These are phyloP conservation scores for Elgaria multicarinata DNA, from an alignment of 2,113 vertebrate genomes.

Conservation along the genomic window DNA sequence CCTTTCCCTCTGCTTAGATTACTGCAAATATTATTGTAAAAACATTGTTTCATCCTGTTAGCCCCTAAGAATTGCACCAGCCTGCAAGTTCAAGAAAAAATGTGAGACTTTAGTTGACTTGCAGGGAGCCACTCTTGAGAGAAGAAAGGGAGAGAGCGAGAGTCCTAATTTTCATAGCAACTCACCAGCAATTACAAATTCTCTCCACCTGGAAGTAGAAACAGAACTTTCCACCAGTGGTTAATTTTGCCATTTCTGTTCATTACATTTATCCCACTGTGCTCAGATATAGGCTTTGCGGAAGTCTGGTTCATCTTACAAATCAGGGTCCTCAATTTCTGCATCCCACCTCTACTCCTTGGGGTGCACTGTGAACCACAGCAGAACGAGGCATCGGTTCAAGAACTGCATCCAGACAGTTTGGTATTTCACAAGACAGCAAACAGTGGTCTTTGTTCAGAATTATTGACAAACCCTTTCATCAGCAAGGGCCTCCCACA, in stretches of 20 bases:
- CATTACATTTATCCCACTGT: neutral
- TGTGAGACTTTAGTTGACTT: neutral
- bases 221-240: neutral
- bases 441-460: neutral
- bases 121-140: neutral
- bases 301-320: neutral
- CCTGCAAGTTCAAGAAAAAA: neutral
- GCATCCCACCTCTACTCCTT: neutral
- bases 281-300: neutral
- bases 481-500: neutral
- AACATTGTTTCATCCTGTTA: constrained; percentile 31
- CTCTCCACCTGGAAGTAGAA: neutral
- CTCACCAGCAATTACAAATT: neutral
- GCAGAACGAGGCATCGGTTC: neutral
- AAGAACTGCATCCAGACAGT: neutral
- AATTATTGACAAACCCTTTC: neutral
- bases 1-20: constrained; percentile 6
- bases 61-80: neutral
- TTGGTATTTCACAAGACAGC: neutral
- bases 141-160: neutral
- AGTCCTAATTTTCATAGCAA: neutral
- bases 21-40: constrained; percentile 42
- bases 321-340: neutral
- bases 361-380: neutral
- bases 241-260: neutral